Conservation (phyloP, 2,113 vertebrate genomes). For the Perccottus glenii region DNA sequence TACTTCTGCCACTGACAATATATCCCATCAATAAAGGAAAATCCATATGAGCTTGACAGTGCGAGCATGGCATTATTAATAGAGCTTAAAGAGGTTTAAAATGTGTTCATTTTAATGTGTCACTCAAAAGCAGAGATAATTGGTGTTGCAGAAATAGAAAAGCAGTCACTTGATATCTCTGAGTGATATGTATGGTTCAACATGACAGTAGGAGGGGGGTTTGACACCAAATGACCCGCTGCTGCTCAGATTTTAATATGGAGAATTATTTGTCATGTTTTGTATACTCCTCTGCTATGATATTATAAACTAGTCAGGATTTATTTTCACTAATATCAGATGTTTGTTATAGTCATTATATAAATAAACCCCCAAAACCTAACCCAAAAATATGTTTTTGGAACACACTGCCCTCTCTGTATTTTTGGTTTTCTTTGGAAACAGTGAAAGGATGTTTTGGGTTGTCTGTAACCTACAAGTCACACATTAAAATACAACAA, state of each 20-base stretch:
- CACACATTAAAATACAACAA: too few relatives aligned
- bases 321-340: too few relatives aligned
- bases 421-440: too few relatives aligned
- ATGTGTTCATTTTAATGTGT: conserved; percentile 36
- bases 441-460: too few relatives aligned
- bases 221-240: neutral
- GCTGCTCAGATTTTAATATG: neutral
- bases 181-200: conserved; percentile 1
- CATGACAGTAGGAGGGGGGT: neutral
- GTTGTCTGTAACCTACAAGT: too few relatives aligned
- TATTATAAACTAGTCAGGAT: too few relatives aligned
- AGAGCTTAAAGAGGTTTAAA: conserved; percentile 61
- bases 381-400: too few relatives aligned
- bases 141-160: conserved; percentile 18
- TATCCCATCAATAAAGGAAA: conserved; percentile 47
- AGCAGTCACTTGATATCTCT: conserved; percentile 11
- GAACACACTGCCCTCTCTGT: too few relatives aligned
- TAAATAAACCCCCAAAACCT: too few relatives aligned
- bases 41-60: conserved; percentile 50
- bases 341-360: too few relatives aligned
- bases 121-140: conserved; percentile 15
- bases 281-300: neutral
- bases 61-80: conserved; percentile 49
- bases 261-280: neutral
- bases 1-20: conserved; percentile 11